phyloP scores from a whole-genome alignment of 2,113 vertebrate species.

The Haliaeetus leucogaster region DNA sequence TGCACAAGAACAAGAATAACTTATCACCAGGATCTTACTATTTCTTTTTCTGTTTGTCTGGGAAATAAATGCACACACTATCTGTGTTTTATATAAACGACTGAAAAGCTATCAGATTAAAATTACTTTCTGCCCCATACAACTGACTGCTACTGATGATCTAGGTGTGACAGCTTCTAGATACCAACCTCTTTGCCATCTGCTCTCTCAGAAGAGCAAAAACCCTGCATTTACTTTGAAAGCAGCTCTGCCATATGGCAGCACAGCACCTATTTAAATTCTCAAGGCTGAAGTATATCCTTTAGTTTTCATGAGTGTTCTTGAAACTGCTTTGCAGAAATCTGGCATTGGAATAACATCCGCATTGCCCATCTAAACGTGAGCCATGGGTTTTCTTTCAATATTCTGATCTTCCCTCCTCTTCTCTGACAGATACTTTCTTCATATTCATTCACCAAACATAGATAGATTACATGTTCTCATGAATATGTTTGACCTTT shows the following conservation, averaged over 20 bases:
- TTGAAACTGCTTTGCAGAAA: neutral
- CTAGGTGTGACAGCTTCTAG: constrained; percentile 6
- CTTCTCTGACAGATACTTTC: neutral
- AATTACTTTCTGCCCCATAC: neutral
- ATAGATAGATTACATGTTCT: neutral
- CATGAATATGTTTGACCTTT: constrained; percentile 31
- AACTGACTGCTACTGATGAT: neutral
- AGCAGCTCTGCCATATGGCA: neutral
- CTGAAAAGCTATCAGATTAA: neutral
- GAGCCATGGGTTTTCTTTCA: neutral
- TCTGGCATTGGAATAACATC: neutral
- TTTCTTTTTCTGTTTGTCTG: neutral
- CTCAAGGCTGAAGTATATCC: neutral
- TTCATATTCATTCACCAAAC: neutral
- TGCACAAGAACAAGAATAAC: neutral
- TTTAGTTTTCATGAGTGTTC: neutral
- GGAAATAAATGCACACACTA: neutral
- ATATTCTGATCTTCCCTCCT: neutral
- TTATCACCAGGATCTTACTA: neutral
- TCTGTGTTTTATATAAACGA: neutral
- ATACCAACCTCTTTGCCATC: constrained; percentile 4
- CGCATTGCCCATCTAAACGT: neutral
- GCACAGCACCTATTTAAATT: neutral
- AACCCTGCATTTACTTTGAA: neutral
- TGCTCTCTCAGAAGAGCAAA: neutral